Evolutionary conservation across 2,888 invertebrate genomes (phyloP).

Genomic region (Barypeithes pellucidus): DNA sequence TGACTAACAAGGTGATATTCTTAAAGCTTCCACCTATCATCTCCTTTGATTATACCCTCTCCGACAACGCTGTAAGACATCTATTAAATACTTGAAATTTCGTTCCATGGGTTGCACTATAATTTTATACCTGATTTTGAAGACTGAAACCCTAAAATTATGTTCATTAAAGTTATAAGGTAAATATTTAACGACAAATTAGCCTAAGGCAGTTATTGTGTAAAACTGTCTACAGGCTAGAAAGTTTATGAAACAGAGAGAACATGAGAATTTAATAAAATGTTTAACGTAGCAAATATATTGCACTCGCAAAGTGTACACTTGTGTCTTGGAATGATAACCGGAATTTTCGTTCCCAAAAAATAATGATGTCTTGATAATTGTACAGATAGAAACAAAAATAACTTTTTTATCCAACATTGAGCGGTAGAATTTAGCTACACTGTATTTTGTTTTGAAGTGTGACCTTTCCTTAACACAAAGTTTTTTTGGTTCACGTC

Average conservation of each 20-base stretch:
- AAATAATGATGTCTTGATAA: too few relatives aligned
- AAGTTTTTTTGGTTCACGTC: too few relatives aligned
- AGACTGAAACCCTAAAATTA: conserved; percentile 14
- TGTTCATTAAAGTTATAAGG: conserved; percentile 17
- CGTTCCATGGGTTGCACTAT: conserved; percentile 8
- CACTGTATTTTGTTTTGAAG: too few relatives aligned
- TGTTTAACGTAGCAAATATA: too few relatives aligned
- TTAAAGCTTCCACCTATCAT: conserved; percentile 18
- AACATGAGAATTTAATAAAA: too few relatives aligned
- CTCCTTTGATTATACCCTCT: conserved; percentile 13
- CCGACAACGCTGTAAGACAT: conserved; percentile 7
- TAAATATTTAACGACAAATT: conserved; percentile 14
- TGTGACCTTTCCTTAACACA: too few relatives aligned
- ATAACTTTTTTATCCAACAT: too few relatives aligned
- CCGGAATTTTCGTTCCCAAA: too few relatives aligned
- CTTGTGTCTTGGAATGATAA: too few relatives aligned
- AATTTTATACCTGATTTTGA: conserved; percentile 22
- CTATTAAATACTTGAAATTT: conserved; percentile 15
- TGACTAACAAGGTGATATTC: conserved; percentile 22
- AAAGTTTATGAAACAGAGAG: neutral
- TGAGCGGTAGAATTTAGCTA: too few relatives aligned
- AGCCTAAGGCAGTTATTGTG: neutral
- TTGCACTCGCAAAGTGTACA: too few relatives aligned
- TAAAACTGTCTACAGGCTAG: neutral
- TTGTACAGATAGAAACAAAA: too few relatives aligned